Evolutionary conservation across 1,140 invertebrate genomes (phyloP).

Genomic region (Drosophila virilis): DNA sequence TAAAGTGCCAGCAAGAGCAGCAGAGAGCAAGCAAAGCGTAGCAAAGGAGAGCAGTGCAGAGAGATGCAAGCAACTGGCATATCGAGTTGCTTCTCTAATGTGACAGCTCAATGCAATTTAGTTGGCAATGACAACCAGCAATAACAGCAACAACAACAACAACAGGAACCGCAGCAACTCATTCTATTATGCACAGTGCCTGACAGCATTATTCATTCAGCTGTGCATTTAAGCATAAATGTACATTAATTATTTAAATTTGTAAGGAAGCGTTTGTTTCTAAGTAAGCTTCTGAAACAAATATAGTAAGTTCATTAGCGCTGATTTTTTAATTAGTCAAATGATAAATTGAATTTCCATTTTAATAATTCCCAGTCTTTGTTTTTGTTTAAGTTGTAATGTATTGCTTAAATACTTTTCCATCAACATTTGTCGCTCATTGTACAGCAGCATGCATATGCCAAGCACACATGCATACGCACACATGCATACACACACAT

Average conservation of each 20-base stretch:
- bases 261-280: background rate
- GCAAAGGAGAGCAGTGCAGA: background rate
- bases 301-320: background rate
- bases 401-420: background rate
- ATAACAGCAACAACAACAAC: constrained; percentile 50
- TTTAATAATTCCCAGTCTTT: too few species aligned
- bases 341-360: background rate
- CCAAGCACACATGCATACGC: background rate
- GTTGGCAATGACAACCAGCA: constrained; percentile 78
- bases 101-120: constrained; percentile 83
- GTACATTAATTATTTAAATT: background rate
- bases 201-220: constrained; percentile 13
- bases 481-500: constrained; percentile 2
- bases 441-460: constrained; percentile 26
- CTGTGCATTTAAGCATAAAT: background rate
- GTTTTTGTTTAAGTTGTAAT: too few species aligned
- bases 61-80: constrained; percentile 39
- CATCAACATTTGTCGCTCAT: constrained; percentile 18
- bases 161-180: constrained; percentile 54
- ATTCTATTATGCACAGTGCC: constrained; percentile 64
- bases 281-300: background rate
- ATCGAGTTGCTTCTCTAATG: constrained; percentile 82
- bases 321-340: background rate
- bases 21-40: constrained; percentile 11
- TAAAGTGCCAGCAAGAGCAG: constrained; percentile 44